A percentile compares a stretch with the other conserved stretches of the same genome.
Conservation (phyloP, 2,888 invertebrate genomes). For the Maniola hyperantus region DNA sequence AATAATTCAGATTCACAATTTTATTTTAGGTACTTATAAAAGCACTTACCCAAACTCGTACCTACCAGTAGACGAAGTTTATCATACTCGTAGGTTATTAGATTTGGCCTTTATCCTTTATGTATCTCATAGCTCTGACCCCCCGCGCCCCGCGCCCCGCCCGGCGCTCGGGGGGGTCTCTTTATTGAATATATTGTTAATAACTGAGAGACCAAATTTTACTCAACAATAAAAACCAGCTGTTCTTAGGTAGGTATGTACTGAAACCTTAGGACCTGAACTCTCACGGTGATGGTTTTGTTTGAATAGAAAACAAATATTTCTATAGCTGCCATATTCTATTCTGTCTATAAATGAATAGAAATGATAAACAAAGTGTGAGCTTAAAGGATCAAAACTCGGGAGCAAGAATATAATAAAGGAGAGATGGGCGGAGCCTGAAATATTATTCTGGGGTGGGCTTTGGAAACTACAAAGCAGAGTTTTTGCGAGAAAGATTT, state of each 20-base stretch:
- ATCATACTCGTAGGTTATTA: too few species aligned
- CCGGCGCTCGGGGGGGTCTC: not conserved
- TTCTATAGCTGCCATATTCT: not conserved
- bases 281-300: not conserved
- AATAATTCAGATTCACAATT: too few species aligned
- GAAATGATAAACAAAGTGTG: not conserved
- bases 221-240: not conserved
- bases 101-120: too few species aligned
- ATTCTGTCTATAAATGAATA: slow-evolving; percentile 5
- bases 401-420: not conserved
- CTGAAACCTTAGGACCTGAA: not conserved
- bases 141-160: not conserved
- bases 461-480: not conserved
- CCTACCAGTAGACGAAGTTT: too few species aligned
- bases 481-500: not conserved
- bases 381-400: not conserved
- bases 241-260: too few species aligned
- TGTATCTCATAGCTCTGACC: not conserved
- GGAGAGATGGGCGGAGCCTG: not conserved
- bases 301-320: not conserved
- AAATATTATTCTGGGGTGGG: not conserved
- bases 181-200: not conserved
- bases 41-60: too few species aligned
- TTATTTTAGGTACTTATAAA: too few species aligned
- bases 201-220: not conserved